A percentile compares a stretch with the other conserved stretches of the same genome.
Conservation (phyloP, 2,888 invertebrate species). For the Aphidius colemani region DNA sequence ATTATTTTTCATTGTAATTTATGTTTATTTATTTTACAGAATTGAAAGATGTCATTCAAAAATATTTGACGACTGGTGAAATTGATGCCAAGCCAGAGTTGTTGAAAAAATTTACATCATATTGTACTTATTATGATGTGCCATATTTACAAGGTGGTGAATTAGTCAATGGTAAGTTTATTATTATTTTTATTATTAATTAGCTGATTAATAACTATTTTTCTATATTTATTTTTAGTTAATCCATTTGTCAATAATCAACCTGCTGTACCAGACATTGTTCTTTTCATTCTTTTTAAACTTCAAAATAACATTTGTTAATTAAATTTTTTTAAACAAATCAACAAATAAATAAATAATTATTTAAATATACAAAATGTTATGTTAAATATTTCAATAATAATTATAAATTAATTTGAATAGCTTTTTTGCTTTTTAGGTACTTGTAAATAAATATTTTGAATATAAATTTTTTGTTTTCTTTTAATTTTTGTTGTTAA, state of each 20-base stretch:
- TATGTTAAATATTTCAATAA: not conserved
- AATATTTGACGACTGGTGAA: constrained; percentile 62
- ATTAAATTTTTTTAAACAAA: not conserved
- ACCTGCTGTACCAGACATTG: constrained; percentile 39
- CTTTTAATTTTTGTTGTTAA: too few species aligned
- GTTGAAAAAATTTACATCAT: constrained; percentile 63
- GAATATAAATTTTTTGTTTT: not conserved
- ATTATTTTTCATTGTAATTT: constrained; percentile 3
- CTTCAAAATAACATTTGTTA: too few species aligned
- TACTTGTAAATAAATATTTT: not conserved
- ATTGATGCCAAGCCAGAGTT: constrained; percentile 56
- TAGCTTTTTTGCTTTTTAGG: not conserved
- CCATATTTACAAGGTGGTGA: constrained; percentile 59
- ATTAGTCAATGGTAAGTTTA: constrained; percentile 43
- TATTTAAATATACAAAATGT: not conserved
- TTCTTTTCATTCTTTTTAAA: not conserved
- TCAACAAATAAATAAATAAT: not conserved
- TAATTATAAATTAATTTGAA: too few species aligned
- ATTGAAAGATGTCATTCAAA: constrained; percentile 60
- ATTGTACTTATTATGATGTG: constrained; percentile 66
- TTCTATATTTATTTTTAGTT: constrained; percentile 37
- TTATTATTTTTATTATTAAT: not conserved
- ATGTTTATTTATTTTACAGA: constrained; percentile 42
- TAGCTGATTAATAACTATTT: not conserved
- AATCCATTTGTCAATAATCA: constrained; percentile 39